Percentiles rank a stretch among this genome's conserved stretches.
Conservation (phyloP, 2,888 invertebrate species). For the Tridacna crocea region DNA sequence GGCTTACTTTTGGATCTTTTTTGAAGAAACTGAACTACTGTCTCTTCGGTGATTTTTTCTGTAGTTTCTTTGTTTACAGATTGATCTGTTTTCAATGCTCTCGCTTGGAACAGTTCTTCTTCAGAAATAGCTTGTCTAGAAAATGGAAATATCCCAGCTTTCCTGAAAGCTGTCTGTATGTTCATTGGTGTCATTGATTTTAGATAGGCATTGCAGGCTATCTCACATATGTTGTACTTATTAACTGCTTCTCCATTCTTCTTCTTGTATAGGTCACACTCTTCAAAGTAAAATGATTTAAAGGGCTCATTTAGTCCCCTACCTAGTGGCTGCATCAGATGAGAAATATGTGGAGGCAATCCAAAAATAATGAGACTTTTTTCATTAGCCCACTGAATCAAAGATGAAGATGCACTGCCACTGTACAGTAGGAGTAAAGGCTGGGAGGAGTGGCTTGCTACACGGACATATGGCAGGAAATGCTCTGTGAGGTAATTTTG, state of each 20-base stretch:
- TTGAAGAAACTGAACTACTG: background rate
- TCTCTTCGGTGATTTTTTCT: background rate
- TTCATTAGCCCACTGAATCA: constrained; percentile 35
- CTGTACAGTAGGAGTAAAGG: constrained; percentile 30
- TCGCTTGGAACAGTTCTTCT: background rate
- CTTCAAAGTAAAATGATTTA: constrained; percentile 37
- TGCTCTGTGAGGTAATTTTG: constrained; percentile 30
- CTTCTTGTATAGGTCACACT: constrained; percentile 16
- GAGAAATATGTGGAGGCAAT: constrained; percentile 9
- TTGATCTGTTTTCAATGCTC: background rate
- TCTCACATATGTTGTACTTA: background rate
- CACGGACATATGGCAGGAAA: constrained; percentile 26
- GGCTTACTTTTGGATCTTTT: no score
- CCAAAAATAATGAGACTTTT: constrained; percentile 5
- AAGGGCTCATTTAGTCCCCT: constrained; percentile 39
- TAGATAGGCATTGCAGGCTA: background rate
- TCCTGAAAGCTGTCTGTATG: background rate
- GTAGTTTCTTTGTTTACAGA: background rate
- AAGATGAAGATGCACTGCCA: constrained; percentile 27
- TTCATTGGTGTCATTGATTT: background rate
- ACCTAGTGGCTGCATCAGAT: constrained; percentile 38
- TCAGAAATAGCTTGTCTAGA: background rate
- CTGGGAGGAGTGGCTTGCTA: background rate
- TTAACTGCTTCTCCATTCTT: background rate
- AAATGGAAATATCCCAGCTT: background rate